Conservation (phyloP, 2,113 vertebrate species). For the Mormoops blainvillei region DNA sequence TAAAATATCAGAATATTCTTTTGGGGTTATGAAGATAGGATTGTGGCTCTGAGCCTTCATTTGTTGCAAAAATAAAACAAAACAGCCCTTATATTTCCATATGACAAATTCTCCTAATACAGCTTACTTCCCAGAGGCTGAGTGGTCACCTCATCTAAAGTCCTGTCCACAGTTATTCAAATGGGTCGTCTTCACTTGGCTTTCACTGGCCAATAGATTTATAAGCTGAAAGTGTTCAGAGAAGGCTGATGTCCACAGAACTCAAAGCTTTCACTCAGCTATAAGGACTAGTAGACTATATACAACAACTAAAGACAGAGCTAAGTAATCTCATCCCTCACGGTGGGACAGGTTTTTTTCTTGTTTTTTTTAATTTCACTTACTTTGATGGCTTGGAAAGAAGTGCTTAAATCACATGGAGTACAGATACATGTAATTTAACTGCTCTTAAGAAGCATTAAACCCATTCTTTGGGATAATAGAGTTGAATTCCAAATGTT, state of each 20-base stretch:
- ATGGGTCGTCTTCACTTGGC: not conserved
- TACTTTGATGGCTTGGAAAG: not conserved
- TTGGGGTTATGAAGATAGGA: not conserved
- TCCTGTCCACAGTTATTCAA: not conserved
- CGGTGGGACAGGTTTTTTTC: not conserved
- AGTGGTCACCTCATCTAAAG: not conserved
- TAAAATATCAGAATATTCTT: conserved; percentile 17
- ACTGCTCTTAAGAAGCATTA: not conserved
- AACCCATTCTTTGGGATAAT: not conserved
- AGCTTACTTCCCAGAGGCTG: not conserved
- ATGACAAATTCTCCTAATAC: not conserved
- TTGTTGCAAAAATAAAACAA: not conserved
- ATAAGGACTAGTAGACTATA: not conserved
- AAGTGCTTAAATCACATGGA: not conserved
- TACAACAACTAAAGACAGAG: not conserved
- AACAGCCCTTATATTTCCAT: not conserved
- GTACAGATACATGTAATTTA: not conserved
- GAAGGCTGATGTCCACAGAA: not conserved
- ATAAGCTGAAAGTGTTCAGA: not conserved
- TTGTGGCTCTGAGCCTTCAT: not conserved
- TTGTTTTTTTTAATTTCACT: not conserved
- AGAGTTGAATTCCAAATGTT: not conserved
- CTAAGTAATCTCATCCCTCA: not conserved
- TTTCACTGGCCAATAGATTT: not conserved
- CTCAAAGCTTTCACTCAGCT: not conserved